These are phyloP conservation scores for Autographa gamma DNA, from an alignment of 2,888 invertebrate species.

Conservation along the genomic window DNA sequence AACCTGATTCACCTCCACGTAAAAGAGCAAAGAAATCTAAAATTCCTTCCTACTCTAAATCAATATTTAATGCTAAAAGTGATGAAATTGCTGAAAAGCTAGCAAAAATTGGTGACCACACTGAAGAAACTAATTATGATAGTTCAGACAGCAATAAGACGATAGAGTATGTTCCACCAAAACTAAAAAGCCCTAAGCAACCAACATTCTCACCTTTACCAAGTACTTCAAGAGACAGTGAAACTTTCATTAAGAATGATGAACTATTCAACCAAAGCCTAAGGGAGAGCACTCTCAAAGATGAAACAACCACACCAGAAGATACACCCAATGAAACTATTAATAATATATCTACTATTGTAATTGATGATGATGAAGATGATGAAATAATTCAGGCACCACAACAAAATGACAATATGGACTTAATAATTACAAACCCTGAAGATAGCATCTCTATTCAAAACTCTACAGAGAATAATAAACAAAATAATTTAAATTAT, in stretches of 20 bases:
- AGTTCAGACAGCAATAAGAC: constrained; percentile 65
- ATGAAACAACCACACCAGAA: not conserved
- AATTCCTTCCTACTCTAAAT: constrained; percentile 57
- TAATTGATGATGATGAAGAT: constrained; percentile 39
- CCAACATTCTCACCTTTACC: constrained; percentile 69
- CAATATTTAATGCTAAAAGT: constrained; percentile 65
- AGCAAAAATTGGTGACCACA: constrained; percentile 10
- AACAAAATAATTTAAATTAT: constrained; percentile 10
- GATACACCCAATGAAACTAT: constrained; percentile 40
- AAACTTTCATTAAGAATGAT: constrained; percentile 69
- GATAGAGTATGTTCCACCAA: constrained; percentile 45
- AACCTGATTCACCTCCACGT: constrained; percentile 30
- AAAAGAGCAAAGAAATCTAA: constrained; percentile 47
- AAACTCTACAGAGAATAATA: constrained; percentile 6
- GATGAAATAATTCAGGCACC: constrained; percentile 21
- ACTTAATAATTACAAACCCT: not conserved
- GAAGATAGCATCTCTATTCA: constrained; percentile 44
- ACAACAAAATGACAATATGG: not conserved
- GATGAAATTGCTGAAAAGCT: constrained; percentile 59
- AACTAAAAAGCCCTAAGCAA: constrained; percentile 16
- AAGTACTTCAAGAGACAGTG: constrained; percentile 71
- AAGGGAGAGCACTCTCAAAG: not conserved
- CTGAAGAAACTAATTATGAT: constrained; percentile 48
- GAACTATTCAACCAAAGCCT: constrained; percentile 65
- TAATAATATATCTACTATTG: constrained; percentile 59